Percentiles rank a stretch among this genome's conserved stretches.
These are phyloP conservation scores for Mesoclemmys tuberculata DNA, from an alignment of 2,113 vertebrate genomes.

Conservation along the genomic window DNA sequence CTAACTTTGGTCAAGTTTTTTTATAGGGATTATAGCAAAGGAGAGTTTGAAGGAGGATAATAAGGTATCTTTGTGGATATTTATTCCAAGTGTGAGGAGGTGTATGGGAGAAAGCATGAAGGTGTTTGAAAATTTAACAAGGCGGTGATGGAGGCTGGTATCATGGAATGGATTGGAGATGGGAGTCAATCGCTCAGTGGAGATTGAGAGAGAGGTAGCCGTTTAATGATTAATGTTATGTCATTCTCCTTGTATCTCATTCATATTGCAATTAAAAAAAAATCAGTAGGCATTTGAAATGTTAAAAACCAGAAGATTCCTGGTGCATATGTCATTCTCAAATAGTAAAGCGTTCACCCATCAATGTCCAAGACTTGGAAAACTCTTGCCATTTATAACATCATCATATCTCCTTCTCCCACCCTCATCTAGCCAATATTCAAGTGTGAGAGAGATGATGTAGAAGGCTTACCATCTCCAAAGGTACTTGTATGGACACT, in stretches of 20 bases:
- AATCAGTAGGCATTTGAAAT: background rate
- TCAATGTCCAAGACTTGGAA: background rate
- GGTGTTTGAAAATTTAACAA: background rate
- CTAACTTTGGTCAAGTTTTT: background rate
- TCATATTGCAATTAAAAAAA: background rate
- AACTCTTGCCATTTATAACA: background rate
- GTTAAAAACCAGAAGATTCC: background rate
- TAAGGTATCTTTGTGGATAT: background rate
- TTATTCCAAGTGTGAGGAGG: background rate
- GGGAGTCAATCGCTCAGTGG: background rate
- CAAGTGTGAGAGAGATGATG: background rate
- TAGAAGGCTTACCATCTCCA: background rate
- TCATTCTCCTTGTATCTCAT: background rate
- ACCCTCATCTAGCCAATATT: rapidly evolving
- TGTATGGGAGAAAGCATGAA: background rate
- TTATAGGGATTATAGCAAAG: background rate
- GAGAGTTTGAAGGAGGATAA: background rate
- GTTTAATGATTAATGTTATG: background rate
- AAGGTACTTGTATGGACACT: too few relatives aligned
- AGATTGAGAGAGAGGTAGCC: background rate
- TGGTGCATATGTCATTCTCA: background rate
- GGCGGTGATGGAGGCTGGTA: background rate
- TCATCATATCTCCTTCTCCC: background rate
- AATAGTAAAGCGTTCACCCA: background rate
- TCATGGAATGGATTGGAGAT: background rate